Evolutionary conservation across 2,797 vertebrate genomes (phyloP).

Genomic region (Varecia variegata): DNA sequence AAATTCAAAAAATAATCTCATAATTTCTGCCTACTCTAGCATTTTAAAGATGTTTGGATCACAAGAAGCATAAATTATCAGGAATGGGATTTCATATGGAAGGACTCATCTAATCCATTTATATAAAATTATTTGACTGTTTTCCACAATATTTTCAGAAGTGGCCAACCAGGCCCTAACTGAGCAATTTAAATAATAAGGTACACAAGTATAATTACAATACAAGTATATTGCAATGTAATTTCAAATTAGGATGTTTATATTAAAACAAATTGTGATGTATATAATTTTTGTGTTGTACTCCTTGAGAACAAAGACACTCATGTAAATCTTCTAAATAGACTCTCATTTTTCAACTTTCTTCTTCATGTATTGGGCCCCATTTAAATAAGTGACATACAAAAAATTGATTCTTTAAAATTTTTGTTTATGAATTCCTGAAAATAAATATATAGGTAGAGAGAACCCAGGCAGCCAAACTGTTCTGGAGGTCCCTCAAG

Average conservation of each 20-base stretch:
- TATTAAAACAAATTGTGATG: neutral
- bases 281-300: neutral
- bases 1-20: neutral
- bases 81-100: neutral
- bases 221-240: neutral
- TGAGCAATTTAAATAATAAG: neutral
- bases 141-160: neutral
- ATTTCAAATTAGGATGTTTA: neutral
- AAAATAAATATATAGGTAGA: neutral
- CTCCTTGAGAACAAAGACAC: neutral
- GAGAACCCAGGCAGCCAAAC: accelerated
- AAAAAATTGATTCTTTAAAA: neutral
- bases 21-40: neutral
- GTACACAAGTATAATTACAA: neutral
- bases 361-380: neutral
- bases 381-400: neutral
- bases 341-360: neutral
- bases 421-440: neutral
- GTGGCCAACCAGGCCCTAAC: neutral
- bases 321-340: neutral
- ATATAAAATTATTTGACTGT: neutral
- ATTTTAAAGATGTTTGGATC: neutral
- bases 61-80: neutral
- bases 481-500: neutral
- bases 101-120: neutral